Conservation (phyloP, 92 coral and sea anemone species). For the Phenganax stokvisi region DNA sequence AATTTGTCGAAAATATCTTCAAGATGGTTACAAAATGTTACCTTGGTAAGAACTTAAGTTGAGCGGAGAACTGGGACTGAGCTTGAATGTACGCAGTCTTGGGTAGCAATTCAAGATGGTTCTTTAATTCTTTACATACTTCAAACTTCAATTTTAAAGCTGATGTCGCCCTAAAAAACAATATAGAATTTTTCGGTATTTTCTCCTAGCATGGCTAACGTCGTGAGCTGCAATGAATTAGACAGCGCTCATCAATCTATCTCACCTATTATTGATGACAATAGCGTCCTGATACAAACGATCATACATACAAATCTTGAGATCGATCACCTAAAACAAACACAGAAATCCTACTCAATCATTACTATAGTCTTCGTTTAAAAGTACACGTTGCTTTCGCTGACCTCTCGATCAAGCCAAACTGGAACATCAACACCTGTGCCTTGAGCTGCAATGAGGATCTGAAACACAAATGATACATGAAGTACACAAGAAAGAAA, state of each 20-base stretch:
- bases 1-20: too few relatives aligned
- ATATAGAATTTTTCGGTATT: neutral
- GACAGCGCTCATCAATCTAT: neutral
- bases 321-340: slow-evolving; percentile 60
- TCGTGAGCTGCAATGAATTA: too few relatives aligned
- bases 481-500: slow-evolving; percentile 26
- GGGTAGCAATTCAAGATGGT: slow-evolving; percentile 88
- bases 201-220: too few relatives aligned
- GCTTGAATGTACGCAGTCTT: slow-evolving; percentile 98
- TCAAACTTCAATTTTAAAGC: slow-evolving; percentile 95
- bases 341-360: too few relatives aligned
- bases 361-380: neutral
- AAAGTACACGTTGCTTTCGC: neutral
- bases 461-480: slow-evolving; percentile 46
- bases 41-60: slow-evolving; percentile 96
- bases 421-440: slow-evolving; percentile 96
- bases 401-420: slow-evolving; percentile 91
- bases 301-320: slow-evolving; percentile 95
- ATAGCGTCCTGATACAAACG: slow-evolving; percentile 95
- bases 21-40: slow-evolving; percentile 5
- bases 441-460: slow-evolving; percentile 76
- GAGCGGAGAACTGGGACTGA: slow-evolving; percentile 95
- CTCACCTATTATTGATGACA: slow-evolving; percentile 88
- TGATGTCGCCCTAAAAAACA: slow-evolving; percentile 74
- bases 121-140: slow-evolving; percentile 92